Percentiles rank a stretch among this genome's conserved stretches.
Conservation (phyloP, 2,888 invertebrate genomes). For the Strigamia crassipes region DNA sequence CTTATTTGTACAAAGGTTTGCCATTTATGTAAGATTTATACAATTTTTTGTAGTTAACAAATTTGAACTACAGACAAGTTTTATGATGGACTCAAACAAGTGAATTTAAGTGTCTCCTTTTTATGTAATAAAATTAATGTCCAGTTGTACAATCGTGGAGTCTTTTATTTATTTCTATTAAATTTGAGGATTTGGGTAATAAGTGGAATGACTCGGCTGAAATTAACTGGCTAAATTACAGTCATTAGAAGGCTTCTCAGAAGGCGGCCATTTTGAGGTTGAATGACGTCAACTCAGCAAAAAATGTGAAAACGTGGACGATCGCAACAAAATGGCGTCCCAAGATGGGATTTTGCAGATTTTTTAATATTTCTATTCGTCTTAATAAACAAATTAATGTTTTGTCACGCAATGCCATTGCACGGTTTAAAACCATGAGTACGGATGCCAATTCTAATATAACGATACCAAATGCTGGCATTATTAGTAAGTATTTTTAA, state of each 20-base stretch:
- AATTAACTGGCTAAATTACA: no score
- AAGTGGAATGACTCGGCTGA: neutral
- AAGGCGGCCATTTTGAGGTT: neutral
- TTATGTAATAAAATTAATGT: neutral
- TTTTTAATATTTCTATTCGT: neutral
- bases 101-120: neutral
- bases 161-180: neutral
- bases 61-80: neutral
- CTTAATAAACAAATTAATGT: neutral
- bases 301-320: no score
- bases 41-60: neutral
- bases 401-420: neutral
- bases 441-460: neutral
- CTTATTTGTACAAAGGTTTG: conserved; percentile 1
- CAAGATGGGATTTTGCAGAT: neutral
- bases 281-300: no score
- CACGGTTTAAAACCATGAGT: neutral
- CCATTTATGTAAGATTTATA: conserved; percentile 10
- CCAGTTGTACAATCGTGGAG: neutral
- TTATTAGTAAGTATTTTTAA: conserved; percentile 47
- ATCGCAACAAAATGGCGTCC: neutral
- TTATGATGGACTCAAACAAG: neutral
- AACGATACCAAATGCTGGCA: conserved; percentile 49
- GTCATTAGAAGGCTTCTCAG: no score
- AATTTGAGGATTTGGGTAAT: neutral